phyloP scores from a whole-genome alignment of 1,140 invertebrate genomes.

The Chironomus striatipennis region DNA sequence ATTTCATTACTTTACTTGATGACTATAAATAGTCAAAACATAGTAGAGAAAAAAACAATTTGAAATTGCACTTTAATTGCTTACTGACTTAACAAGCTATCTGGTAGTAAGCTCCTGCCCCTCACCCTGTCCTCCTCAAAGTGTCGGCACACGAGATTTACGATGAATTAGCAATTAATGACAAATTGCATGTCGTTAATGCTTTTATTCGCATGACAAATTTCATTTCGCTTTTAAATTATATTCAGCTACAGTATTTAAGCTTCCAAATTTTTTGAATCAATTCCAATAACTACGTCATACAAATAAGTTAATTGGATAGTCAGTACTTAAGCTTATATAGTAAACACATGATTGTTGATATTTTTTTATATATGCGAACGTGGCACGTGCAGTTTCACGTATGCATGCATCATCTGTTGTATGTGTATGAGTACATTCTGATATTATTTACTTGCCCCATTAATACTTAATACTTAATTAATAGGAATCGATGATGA shows the following conservation, averaged over 20 bases:
- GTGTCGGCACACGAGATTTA: constrained; percentile 3
- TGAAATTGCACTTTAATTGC: too few relatives aligned
- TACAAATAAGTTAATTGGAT: not conserved
- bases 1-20: constrained; percentile 13
- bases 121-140: not conserved
- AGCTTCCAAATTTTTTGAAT: not conserved
- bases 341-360: not conserved
- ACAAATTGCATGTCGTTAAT: not conserved
- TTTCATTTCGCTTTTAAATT: too few relatives aligned
- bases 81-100: too few relatives aligned
- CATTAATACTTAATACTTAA: constrained; percentile 3
- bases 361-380: not conserved
- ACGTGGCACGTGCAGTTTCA: not conserved
- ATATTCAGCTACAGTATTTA: too few relatives aligned
- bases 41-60: not conserved
- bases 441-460: not conserved
- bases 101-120: not conserved
- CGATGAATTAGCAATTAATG: not conserved
- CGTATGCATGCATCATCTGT: too few relatives aligned
- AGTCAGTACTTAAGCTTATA: not conserved
- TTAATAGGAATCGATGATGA: not conserved
- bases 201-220: too few relatives aligned
- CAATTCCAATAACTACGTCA: not conserved
- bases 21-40: constrained; percentile 23
- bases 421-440: not conserved